phyloP scores from a whole-genome alignment of 2,113 vertebrate species.

The Corythaixoides concolor region DNA sequence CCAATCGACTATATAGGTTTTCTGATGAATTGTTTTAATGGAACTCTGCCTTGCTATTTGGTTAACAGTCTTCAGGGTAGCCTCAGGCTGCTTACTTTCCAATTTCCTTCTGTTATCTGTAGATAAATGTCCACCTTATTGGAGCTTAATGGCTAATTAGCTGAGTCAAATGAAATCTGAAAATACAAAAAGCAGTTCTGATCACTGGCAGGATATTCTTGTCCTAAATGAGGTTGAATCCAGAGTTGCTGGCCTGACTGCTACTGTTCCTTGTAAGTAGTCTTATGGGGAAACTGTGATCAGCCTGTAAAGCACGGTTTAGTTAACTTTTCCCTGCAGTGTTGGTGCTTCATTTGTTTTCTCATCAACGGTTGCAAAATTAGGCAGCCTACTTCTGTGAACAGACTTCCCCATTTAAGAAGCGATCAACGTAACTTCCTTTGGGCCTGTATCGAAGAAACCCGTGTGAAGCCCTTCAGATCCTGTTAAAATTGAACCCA shows the following conservation, averaged over 20 bases:
- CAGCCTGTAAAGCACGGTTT: not conserved
- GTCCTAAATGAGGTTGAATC: not conserved
- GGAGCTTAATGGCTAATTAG: constrained; percentile 51
- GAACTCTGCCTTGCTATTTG: constrained; percentile 19
- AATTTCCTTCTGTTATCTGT: constrained; percentile 46
- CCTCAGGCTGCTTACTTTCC: constrained; percentile 43
- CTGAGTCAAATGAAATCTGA: constrained; percentile 49
- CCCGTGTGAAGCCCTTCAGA: fast-evolving
- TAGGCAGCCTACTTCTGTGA: not conserved
- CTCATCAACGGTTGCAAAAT: not conserved
- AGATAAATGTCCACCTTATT: constrained; percentile 31
- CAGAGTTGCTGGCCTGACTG: not conserved
- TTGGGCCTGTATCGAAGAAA: fast-evolving
- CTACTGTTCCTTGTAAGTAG: not conserved
- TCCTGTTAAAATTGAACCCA: not conserved
- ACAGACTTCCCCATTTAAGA: not conserved
- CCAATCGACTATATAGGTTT: constrained; percentile 6
- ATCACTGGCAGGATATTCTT: not conserved
- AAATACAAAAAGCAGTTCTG: constrained; percentile 12
- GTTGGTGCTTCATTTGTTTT: not conserved
- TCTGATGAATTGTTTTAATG: constrained; percentile 59
- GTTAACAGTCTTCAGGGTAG: constrained; percentile 37
- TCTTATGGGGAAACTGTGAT: not conserved
- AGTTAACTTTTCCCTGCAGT: not conserved
- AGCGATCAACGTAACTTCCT: not conserved